Conservation (phyloP, 2,888 invertebrate genomes). For the Hermaeophaga mercurialis region DNA sequence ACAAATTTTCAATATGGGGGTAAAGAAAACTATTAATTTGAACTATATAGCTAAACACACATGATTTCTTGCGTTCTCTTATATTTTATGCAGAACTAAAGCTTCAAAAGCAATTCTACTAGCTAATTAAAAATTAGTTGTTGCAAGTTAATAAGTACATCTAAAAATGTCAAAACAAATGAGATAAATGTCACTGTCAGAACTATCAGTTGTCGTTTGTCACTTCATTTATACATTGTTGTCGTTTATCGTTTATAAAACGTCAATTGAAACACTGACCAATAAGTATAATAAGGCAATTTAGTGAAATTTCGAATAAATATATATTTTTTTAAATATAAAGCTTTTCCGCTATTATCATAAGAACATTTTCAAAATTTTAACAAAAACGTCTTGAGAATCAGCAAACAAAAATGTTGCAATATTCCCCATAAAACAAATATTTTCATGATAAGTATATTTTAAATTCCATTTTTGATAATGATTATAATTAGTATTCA, state of each 20-base stretch:
- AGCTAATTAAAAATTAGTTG: slow-evolving; percentile 22
- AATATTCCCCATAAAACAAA: too few species aligned
- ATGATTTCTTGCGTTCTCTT: slow-evolving; percentile 12
- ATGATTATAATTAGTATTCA: not conserved
- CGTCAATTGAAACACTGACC: too few species aligned
- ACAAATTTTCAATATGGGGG: slow-evolving; percentile 4
- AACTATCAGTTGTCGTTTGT: not conserved
- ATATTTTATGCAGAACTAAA: slow-evolving; percentile 4
- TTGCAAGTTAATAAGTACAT: slow-evolving; percentile 14
- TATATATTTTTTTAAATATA: too few species aligned
- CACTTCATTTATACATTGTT: not conserved
- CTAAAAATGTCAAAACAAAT: slow-evolving; percentile 25
- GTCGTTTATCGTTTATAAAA: not conserved
- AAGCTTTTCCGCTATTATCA: too few species aligned
- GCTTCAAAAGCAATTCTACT: slow-evolving; percentile 15
- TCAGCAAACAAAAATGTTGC: too few species aligned
- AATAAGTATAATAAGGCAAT: too few species aligned
- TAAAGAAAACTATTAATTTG: not conserved
- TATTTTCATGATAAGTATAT: too few species aligned
- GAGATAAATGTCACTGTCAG: slow-evolving; percentile 7
- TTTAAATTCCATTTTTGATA: too few species aligned
- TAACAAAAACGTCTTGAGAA: too few species aligned
- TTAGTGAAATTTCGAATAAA: too few species aligned
- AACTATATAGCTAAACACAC: slow-evolving; percentile 12
- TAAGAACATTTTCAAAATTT: too few species aligned